Percentiles rank a stretch among this genome's conserved stretches.
Evolutionary conservation across 2,113 vertebrate genomes (phyloP).

Genomic region (Craseonycteris thonglongyai): DNA sequence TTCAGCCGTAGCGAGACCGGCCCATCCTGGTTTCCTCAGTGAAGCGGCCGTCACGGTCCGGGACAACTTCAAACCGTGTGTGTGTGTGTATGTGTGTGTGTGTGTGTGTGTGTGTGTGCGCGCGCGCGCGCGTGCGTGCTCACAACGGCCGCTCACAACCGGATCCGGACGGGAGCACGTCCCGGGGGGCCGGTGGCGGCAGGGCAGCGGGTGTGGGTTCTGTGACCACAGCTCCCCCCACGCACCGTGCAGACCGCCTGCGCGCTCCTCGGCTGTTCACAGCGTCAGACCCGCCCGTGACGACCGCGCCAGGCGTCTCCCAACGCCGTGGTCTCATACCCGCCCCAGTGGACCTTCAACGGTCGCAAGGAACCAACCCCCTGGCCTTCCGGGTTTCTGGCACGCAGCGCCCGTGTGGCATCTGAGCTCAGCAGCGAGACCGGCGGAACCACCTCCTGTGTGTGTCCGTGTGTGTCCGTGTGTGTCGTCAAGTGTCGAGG

Average conservation of each 20-base stretch:
- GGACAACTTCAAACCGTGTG: not conserved
- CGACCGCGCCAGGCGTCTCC: not conserved
- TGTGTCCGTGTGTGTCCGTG: too few relatives aligned
- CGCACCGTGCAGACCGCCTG: not conserved
- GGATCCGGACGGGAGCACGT: not conserved
- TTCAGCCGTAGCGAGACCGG: not conserved
- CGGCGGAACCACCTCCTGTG: fast-evolving
- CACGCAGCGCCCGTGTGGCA: not conserved
- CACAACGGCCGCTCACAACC: fast-evolving
- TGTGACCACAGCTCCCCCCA: not conserved
- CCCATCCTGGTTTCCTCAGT: fast-evolving
- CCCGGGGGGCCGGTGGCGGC: fast-evolving
- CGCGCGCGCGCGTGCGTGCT: fast-evolving
- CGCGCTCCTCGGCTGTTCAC: not conserved
- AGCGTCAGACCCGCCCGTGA: not conserved
- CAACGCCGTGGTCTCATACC: not conserved
- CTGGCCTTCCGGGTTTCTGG: not conserved
- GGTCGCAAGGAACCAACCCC: not conserved
- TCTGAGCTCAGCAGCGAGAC: not conserved
- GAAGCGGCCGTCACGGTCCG: not conserved
- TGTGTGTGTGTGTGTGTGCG: fast-evolving
- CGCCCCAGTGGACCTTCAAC: fast-evolving
- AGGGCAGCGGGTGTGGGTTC: fast-evolving
- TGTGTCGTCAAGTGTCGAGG: fast-evolving
- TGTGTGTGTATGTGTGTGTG: fast-evolving